These are phyloP conservation scores for Galerucella calmariensis DNA, from an alignment of 2,888 invertebrate genomes.

Conservation along the genomic window DNA sequence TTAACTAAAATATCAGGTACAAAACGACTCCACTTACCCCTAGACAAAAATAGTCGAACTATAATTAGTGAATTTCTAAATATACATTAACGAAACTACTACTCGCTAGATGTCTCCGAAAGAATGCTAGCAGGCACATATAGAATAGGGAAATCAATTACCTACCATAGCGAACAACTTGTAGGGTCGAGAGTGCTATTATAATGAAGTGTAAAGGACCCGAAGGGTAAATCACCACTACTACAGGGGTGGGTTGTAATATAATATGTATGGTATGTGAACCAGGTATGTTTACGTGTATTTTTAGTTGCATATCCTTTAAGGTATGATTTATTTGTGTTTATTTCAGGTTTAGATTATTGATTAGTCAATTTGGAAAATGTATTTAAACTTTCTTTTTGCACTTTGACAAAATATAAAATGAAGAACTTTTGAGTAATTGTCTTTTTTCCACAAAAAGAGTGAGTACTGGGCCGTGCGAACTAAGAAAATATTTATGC, in stretches of 20 bases:
- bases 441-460: too few species aligned
- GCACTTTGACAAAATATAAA: too few species aligned
- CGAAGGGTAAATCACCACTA: conserved; percentile 12
- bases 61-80: background rate
- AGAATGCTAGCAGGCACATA: conserved; percentile 2
- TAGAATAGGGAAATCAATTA: conserved; percentile 17
- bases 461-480: too few species aligned
- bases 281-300: conserved; percentile 25
- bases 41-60: conserved; percentile 1
- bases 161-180: conserved; percentile 2
- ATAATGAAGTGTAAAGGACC: conserved; percentile 25
- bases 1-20: background rate
- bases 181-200: conserved; percentile 23
- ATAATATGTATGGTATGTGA: conserved; percentile 10
- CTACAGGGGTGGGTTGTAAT: conserved; percentile 14
- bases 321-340: background rate
- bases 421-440: too few species aligned
- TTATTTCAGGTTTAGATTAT: too few species aligned
- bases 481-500: too few species aligned
- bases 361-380: too few species aligned
- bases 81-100: conserved; percentile 33
- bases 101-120: conserved; percentile 35
- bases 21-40: conserved; percentile 14
- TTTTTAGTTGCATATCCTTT: conserved; percentile 34
- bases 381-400: too few species aligned